These are phyloP conservation scores for Tetraodon nigroviridis DNA, from an alignment of 2,113 vertebrate genomes.

Conservation along the genomic window DNA sequence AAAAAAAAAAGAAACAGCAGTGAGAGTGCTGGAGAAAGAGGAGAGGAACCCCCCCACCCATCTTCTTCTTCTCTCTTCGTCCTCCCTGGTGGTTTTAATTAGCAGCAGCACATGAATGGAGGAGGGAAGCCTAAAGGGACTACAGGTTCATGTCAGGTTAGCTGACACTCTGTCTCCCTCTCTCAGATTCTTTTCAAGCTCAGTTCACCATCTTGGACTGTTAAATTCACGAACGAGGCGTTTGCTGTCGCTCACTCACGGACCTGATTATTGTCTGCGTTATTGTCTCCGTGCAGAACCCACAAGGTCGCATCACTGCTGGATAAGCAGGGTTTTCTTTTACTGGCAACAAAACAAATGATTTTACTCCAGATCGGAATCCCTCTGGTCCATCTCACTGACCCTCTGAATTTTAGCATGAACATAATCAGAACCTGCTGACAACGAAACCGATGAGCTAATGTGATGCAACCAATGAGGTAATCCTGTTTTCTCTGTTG, in stretches of 20 bases:
- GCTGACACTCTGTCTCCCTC: conserved; percentile 18
- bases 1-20: conserved; percentile 27
- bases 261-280: too few species aligned
- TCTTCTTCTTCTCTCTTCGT: conserved; percentile 46
- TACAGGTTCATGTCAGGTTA: conserved; percentile 69
- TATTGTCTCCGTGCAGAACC: too few species aligned
- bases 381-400: too few species aligned
- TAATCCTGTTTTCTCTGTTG: too few species aligned
- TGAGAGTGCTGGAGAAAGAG: conserved; percentile 30
- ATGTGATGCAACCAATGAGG: too few species aligned
- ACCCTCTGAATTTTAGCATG: background rate
- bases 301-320: too few species aligned
- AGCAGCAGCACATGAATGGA: conserved; percentile 70
- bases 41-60: conserved; percentile 30
- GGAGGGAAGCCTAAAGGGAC: conserved; percentile 64
- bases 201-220: background rate
- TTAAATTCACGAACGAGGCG: background rate
- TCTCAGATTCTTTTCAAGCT: background rate
- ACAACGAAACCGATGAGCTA: too few species aligned
- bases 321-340: too few species aligned
- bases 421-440: too few species aligned
- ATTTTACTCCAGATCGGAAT: background rate
- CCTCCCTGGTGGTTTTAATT: conserved; percentile 73
- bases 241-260: background rate
- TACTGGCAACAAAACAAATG: background rate